These are phyloP conservation scores for Choreutis nemorana DNA, from an alignment of 2,888 invertebrate species.

Conservation along the genomic window DNA sequence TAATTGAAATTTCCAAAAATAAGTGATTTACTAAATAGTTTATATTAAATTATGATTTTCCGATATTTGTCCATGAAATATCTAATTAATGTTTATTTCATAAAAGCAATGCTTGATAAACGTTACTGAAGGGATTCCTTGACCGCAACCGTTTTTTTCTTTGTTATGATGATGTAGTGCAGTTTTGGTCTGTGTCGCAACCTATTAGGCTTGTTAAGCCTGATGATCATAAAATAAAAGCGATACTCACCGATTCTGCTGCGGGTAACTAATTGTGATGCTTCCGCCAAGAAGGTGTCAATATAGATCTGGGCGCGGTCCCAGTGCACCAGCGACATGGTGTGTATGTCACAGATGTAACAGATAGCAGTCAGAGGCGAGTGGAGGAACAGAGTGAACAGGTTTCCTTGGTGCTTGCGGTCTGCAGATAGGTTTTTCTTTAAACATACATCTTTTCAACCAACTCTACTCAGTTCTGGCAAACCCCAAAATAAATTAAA, in stretches of 20 bases:
- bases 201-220: too few relatives aligned
- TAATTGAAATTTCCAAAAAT: too few relatives aligned
- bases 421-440: conserved; percentile 51
- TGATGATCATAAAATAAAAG: neutral
- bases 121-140: too few relatives aligned
- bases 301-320: conserved; percentile 88
- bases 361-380: conserved; percentile 93
- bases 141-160: too few relatives aligned
- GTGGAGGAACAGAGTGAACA: conserved; percentile 95
- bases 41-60: too few relatives aligned
- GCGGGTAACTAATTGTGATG: conserved; percentile 81
- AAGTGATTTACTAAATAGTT: too few relatives aligned
- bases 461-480: neutral
- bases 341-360: conserved; percentile 88
- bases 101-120: too few relatives aligned
- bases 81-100: too few relatives aligned
- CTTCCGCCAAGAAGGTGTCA: conserved; percentile 89
- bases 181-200: too few relatives aligned
- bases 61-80: too few relatives aligned
- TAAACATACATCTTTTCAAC: neutral
- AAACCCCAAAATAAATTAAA: too few relatives aligned
- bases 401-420: conserved; percentile 79
- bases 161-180: too few relatives aligned
- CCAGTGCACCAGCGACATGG: conserved; percentile 87
- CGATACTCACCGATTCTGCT: conserved; percentile 59